Evolutionary conservation across 2,113 vertebrate genomes (phyloP).

Genomic region (Notothenia coriiceps): DNA sequence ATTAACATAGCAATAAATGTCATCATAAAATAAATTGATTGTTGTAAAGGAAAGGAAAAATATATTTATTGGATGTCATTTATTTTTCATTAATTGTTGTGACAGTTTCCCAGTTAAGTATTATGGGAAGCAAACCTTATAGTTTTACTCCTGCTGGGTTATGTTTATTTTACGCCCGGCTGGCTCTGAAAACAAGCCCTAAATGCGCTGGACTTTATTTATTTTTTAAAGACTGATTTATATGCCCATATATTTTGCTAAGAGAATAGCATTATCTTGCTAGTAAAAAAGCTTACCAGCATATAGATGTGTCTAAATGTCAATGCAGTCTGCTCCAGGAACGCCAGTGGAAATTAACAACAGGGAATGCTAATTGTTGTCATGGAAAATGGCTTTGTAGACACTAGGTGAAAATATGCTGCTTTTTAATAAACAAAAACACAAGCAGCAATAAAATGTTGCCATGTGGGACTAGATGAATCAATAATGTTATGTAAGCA

Average conservation of each 20-base stretch:
- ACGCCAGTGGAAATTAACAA: constrained; percentile 38
- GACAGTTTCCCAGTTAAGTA: not conserved
- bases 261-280: not conserved
- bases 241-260: not conserved
- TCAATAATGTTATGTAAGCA: constrained; percentile 40
- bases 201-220: not conserved
- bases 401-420: constrained; percentile 34
- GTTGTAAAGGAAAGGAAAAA: not conserved
- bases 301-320: constrained; percentile 36
- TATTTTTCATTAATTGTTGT: not conserved
- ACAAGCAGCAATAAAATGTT: constrained; percentile 36
- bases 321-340: constrained; percentile 33
- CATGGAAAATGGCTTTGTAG: constrained; percentile 54
- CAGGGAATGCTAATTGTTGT: constrained; percentile 47
- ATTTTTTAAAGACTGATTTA: constrained; percentile 1
- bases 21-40: not conserved
- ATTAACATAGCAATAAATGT: not conserved
- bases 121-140: constrained; percentile 20
- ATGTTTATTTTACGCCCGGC: not conserved
- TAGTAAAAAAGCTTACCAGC: constrained; percentile 11
- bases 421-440: constrained; percentile 47
- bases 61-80: not conserved
- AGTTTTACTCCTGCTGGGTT: not conserved
- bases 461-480: constrained; percentile 31
- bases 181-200: constrained; percentile 15